phyloP scores from a whole-genome alignment of 2,888 invertebrate species.

The Agriopis aurantiaria region DNA sequence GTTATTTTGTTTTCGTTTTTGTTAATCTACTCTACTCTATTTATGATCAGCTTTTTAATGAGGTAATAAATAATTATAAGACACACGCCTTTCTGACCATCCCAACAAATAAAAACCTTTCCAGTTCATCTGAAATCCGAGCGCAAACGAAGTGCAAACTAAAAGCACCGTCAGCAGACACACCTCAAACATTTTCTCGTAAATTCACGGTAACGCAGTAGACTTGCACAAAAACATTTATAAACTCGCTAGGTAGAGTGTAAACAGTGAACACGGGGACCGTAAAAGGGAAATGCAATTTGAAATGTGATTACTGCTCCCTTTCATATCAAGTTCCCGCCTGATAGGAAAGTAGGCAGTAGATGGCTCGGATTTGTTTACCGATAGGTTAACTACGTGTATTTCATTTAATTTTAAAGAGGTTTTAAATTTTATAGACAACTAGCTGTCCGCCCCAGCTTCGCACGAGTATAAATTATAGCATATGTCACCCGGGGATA shows the following conservation, averaged over 20 bases:
- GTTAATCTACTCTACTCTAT: no score
- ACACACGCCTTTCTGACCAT: no score
- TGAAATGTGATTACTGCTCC: constrained; percentile 47
- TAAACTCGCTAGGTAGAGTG: constrained; percentile 22
- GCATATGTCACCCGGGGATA: no score
- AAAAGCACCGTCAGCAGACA: constrained; percentile 18
- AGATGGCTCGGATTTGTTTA: no score
- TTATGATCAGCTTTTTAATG: no score
- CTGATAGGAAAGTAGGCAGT: not conserved
- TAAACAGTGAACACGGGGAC: constrained; percentile 30
- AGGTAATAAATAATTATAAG: no score
- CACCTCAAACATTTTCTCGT: constrained; percentile 19
- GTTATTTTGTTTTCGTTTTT: no score
- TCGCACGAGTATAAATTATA: no score
- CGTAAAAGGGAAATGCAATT: constrained; percentile 48
- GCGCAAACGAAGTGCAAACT: constrained; percentile 16
- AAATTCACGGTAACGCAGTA: constrained; percentile 8
- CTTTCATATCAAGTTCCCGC: constrained; percentile 15
- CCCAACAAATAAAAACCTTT: not conserved
- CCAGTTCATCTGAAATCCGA: constrained; percentile 13
- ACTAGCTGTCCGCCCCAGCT: no score
- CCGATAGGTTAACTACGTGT: no score
- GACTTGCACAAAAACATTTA: constrained; percentile 25
- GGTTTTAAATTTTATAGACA: no score
- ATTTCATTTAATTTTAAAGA: no score